These are phyloP conservation scores for Corythornis madagascariensis DNA, from an alignment of 2,113 vertebrate species.

Conservation along the genomic window DNA sequence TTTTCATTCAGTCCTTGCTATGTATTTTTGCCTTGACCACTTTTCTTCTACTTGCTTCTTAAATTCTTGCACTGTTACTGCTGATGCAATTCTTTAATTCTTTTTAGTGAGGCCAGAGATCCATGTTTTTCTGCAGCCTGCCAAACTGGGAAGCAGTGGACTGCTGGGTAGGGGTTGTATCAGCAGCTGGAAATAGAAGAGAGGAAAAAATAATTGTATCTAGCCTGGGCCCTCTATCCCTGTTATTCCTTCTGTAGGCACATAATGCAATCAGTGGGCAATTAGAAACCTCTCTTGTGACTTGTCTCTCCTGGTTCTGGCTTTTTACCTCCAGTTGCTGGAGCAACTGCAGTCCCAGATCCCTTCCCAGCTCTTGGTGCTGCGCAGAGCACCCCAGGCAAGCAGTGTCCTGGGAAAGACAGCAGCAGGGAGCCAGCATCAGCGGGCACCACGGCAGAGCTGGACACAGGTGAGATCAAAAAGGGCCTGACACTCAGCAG, in stretches of 20 bases:
- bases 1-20: neutral
- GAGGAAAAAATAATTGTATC: neutral
- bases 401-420: neutral
- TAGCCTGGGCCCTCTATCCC: neutral
- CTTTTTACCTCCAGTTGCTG: neutral
- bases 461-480: neutral
- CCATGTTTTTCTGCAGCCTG: neutral
- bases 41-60: neutral
- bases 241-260: neutral
- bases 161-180: neutral
- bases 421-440: neutral
- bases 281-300: neutral
- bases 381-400: neutral
- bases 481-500: neutral
- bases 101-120: neutral
- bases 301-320: neutral
- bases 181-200: neutral
- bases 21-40: neutral
- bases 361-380: neutral
- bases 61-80: neutral
- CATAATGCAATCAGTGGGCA: fast-evolving
- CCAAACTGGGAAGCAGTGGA: neutral
- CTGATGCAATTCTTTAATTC: neutral
- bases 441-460: neutral
- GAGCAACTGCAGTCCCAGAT: neutral